Evolutionary conservation across 2,888 invertebrate genomes (phyloP), one percentile per base, ranked within the genome.

Genomic region (Drosophila infuscata): DNA sequence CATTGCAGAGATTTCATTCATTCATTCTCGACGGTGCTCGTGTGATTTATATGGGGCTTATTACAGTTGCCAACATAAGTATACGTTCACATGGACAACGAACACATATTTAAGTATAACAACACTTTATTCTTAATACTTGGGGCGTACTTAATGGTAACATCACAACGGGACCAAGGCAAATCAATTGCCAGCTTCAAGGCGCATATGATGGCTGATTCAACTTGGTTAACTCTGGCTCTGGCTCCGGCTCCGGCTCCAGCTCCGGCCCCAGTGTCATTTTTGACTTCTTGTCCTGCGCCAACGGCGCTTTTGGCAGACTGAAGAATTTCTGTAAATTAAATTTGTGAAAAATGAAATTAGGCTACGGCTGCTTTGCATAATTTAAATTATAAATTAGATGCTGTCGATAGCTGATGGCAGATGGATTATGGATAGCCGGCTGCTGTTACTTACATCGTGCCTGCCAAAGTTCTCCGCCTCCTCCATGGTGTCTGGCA

Each of bases 401-500:
- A 84, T 82, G 74, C 52, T 32, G 79, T 65, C 68, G 75, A 71
- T 67, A 59, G 66, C 56, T 58, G 63, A 30, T 17, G 59, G 35
- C 54, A 36, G 54, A n/a, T 29, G 25, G 25, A 25, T 38, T 38
- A 25, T 62, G 35, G 49, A 30, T 49, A 49, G 46, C 29, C 17
- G 17, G 15, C 8, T 41, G 41, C 46, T 46, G n/a, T 41, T 20
- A 43, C 87, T 89, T 88, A 93, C 93, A 83, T 93, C 93, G 67
- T 93, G 91, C 74, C 91, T 92, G 51, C 95, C 95, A 92, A 95
- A 95, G 32, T 92, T 86, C 79, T 94, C 93, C 1, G 95, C 95
- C 78, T 96, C 96, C 82, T 94, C 94, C 74, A 95, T 90, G 6
- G 95, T 95, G 92, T 95, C 95, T 51, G 96, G 96, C 67, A 96